Evolutionary conservation across 2,888 invertebrate genomes (phyloP), one percentile per base, ranked within the genome.

Genomic region (Poecilobothrus nobilitatus): DNA sequence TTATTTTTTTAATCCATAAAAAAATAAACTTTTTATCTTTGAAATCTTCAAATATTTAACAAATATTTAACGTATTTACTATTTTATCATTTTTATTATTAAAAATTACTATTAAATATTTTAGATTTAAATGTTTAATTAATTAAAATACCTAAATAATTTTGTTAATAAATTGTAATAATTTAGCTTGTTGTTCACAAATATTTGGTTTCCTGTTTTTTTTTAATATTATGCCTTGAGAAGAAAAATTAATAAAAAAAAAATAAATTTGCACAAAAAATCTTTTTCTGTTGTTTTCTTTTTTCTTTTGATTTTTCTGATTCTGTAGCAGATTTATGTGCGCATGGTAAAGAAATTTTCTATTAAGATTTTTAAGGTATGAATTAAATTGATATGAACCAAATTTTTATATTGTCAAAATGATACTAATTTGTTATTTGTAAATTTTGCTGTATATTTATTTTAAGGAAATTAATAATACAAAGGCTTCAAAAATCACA

Each of bases 221-320:
- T 27, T 41, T n/a, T 7, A n/a, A 5, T 37, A 7, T 10, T 33
- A 18, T 20, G 2, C 18, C 18, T 37, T n/a, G 20, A 66, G 9
- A n/a, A 20, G 18, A 65, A 66, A 65, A 66, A 27, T 12, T 7
- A 27, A 27, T 6, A 44, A 66, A 10, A 64, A 64, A 33, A 64
- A 64, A 33, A 64, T 22, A 64, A 64, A 64, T 18, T 53, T 53
- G 15, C 53, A 64, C 53, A 66, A 66, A 66, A 41, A 67, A 67
- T 22, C 18, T 21, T n/a, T 21, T 65, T 65, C 18, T 66, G 5
- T 27, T 27, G 27, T 27, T 27, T 69, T 66, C 34, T 37, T 67
- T 53, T 66, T 62, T 62, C 53, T 41, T 20, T 67, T 22, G 5
- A 27, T 33, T 37, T 7, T 67, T 41, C 21, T 63, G 37, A 33